A percentile compares a stretch with the other conserved stretches of the same genome.
phyloP scores from a whole-genome alignment of 2,113 vertebrate species.

The western clawed frog (Xenopus tropicalis) region DNA sequence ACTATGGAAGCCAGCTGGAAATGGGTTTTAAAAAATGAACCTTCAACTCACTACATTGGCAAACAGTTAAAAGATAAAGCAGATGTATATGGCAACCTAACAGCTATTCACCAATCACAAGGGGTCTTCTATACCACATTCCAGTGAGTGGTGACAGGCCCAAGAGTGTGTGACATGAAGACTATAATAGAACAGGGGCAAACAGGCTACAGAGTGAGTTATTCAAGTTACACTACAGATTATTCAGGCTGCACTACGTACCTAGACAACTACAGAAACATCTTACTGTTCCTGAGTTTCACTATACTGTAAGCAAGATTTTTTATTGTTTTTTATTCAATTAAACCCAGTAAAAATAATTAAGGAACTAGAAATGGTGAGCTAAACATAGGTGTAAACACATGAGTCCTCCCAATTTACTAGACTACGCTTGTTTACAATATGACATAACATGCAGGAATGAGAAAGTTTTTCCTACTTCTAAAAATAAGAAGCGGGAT shows the following conservation, averaged over 20 bases:
- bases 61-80: too few species aligned
- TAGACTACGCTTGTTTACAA: neutral
- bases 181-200: slow-evolving; percentile 31
- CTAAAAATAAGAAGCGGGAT: neutral
- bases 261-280: neutral
- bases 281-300: too few species aligned
- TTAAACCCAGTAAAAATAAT: too few species aligned
- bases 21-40: too few species aligned
- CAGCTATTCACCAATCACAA: too few species aligned
- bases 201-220: slow-evolving; percentile 3
- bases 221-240: neutral
- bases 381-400: neutral
- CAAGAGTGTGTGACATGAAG: slow-evolving; percentile 9
- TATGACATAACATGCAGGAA: neutral
- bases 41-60: too few species aligned
- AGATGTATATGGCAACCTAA: too few species aligned
- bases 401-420: neutral
- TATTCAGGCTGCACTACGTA: neutral
- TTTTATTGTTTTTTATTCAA: too few species aligned
- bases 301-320: too few species aligned
- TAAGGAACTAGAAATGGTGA: too few species aligned
- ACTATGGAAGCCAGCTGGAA: too few species aligned
- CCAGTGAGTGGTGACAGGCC: slow-evolving; percentile 34
- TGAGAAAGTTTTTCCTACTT: neutral
- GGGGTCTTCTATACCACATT: neutral